Conservation (phyloP, 2,797 vertebrate species). For the Nyctibius grandis region DNA sequence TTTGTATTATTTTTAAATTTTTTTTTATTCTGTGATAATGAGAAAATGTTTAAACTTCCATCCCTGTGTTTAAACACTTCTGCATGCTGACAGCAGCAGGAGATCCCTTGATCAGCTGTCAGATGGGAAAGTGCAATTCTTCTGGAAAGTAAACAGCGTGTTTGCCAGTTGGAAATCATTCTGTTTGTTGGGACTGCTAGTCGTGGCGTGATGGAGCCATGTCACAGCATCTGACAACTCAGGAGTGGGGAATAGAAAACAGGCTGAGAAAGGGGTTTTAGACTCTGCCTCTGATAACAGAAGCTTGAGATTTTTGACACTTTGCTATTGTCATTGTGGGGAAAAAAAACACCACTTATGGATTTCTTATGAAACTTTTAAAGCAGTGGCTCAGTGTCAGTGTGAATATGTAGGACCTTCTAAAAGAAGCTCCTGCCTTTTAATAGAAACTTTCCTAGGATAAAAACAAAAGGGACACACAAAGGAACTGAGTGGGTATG, state of each 20-base stretch:
- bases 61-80: conserved; percentile 79
- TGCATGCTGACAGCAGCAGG: conserved; percentile 79
- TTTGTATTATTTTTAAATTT: conserved; percentile 73
- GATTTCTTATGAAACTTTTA: conserved; percentile 21
- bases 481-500: not conserved
- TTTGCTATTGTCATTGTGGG: not conserved
- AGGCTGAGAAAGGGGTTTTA: conserved; percentile 53
- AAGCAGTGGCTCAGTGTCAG: not conserved
- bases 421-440: not conserved
- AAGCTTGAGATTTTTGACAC: conserved; percentile 47
- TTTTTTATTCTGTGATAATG: conserved; percentile 82
- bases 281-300: conserved; percentile 48
- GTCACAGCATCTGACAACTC: conserved; percentile 70
- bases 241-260: conserved; percentile 57
- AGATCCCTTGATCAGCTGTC: conserved; percentile 81
- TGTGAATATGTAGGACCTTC: not conserved
- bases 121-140: conserved; percentile 75
- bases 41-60: conserved; percentile 82
- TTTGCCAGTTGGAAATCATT: conserved; percentile 78
- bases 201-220: conserved; percentile 67
- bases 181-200: conserved; percentile 74
- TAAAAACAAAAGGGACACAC: not conserved
- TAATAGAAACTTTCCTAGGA: not conserved
- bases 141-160: conserved; percentile 78
- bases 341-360: not conserved